Evolutionary conservation across 2,797 vertebrate species (phyloP).

Genomic region (Melanotaenia pygmaea): DNA sequence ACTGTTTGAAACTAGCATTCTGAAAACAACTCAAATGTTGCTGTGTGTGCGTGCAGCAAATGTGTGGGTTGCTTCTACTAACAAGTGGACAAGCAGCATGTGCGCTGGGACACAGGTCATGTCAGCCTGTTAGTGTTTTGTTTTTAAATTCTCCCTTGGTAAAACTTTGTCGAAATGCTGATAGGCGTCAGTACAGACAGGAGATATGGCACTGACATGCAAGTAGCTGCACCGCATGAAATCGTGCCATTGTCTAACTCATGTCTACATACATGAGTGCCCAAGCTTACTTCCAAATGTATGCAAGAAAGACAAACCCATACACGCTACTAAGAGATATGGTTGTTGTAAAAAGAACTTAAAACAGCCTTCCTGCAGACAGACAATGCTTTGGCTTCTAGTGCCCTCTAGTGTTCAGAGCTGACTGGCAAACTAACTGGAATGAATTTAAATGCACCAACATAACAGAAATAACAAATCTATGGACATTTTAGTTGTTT

Average conservation of each 20-base stretch:
- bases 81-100: constrained; percentile 56
- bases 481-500: neutral
- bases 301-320: constrained; percentile 57
- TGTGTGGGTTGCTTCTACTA: constrained; percentile 38
- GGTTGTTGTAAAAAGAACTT: constrained; percentile 48
- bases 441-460: constrained; percentile 9
- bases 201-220: constrained; percentile 70
- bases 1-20: constrained; percentile 62
- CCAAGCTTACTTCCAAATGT: constrained; percentile 61
- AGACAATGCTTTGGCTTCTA: constrained; percentile 75
- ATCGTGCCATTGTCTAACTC: constrained; percentile 50
- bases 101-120: constrained; percentile 68
- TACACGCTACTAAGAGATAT: constrained; percentile 46
- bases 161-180: constrained; percentile 62
- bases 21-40: constrained; percentile 43
- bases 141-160: constrained; percentile 55
- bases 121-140: constrained; percentile 60
- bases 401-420: constrained; percentile 82
- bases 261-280: constrained; percentile 50
- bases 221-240: constrained; percentile 36
- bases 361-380: constrained; percentile 31
- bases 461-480: neutral
- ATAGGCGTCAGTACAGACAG: constrained; percentile 77
- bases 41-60: constrained; percentile 7
- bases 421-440: constrained; percentile 26